phyloP scores from a whole-genome alignment of 2,888 invertebrate species.

The Gisinianus flammeolus region DNA sequence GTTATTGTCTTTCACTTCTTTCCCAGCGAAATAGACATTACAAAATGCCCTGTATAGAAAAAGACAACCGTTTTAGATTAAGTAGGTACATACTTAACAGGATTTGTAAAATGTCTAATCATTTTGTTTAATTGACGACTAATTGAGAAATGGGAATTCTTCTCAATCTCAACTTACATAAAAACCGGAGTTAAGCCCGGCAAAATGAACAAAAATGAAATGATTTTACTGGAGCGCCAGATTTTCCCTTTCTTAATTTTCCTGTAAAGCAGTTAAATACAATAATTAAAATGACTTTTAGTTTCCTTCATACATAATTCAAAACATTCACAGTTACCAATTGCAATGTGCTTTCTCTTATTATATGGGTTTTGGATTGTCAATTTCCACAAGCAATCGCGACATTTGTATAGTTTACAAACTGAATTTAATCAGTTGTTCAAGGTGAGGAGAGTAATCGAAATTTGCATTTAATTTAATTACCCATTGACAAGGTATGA shows the following conservation, averaged over 20 bases:
- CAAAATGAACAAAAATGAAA: slow-evolving; percentile 46
- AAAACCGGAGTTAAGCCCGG: slow-evolving; percentile 44
- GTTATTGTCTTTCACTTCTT: slow-evolving; percentile 42
- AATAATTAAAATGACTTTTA: background rate
- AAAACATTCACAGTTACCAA: no score
- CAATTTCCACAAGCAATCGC: no score
- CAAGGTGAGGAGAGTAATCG: no score
- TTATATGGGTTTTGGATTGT: no score
- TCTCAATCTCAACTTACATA: slow-evolving; percentile 53
- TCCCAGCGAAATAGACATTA: slow-evolving; percentile 48
- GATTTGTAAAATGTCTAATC: background rate
- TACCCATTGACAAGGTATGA: slow-evolving; percentile 49
- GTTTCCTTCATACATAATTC: no score
- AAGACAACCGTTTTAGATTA: background rate
- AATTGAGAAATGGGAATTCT: no score
- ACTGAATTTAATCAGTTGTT: no score
- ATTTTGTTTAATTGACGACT: background rate
- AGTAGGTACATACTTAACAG: background rate
- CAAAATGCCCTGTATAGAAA: slow-evolving; percentile 40
- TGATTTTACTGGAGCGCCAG: slow-evolving; percentile 49
- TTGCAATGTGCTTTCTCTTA: no score
- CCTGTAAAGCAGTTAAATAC: slow-evolving; percentile 37
- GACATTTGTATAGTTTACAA: no score
- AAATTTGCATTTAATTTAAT: background rate
- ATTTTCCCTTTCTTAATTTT: slow-evolving; percentile 46